Evolutionary conservation across 2,888 invertebrate species (phyloP), one percentile per base, ranked within the genome.

Genomic region (Sinotaia quadrata): DNA sequence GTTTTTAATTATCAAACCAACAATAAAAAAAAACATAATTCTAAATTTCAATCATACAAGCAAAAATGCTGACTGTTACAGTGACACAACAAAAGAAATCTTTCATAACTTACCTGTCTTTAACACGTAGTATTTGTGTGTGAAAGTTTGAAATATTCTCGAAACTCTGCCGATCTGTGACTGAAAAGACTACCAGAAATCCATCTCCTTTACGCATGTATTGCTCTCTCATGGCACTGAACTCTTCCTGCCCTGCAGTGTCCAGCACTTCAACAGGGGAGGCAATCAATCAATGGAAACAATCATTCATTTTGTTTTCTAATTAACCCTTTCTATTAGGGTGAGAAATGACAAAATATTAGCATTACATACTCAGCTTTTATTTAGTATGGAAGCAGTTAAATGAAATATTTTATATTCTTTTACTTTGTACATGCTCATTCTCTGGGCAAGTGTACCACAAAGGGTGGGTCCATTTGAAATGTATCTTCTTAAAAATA

Each of bases 231-330:
- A 97, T 96, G 52, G 96, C 96, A 88, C 95, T 95, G 91, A 96
- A 97, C 90, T 97, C 96, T 88, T 97, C 96, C 89, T 97, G 96
- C 0, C 96, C 97, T 5, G 96, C 96, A 60, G 96, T 97, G 89
- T 97, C 96, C 85, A 97, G 90, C 51, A 97, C 96, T 96, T 84
- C n/a, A n/a, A n/a, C n/a, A n/a, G n/a, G n/a, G n/a, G n/a, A n/a
- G n/a, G n/a, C n/a, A n/a, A n/a, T n/a, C n/a, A n/a, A n/a, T n/a
- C n/a, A n/a, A n/a, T n/a, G n/a, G n/a, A n/a, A n/a, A n/a, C n/a
- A n/a, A n/a, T n/a, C n/a, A n/a, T n/a, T n/a, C n/a, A n/a, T n/a
- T n/a, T n/a, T n/a, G n/a, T n/a, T n/a, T n/a, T n/a, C n/a, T n/a
- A n/a, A n/a, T n/a, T n/a, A n/a, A n/a, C n/a, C n/a, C n/a, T n/a